Evolutionary conservation across 2,888 invertebrate genomes (phyloP).

Genomic region (Pilophorus perplexus): DNA sequence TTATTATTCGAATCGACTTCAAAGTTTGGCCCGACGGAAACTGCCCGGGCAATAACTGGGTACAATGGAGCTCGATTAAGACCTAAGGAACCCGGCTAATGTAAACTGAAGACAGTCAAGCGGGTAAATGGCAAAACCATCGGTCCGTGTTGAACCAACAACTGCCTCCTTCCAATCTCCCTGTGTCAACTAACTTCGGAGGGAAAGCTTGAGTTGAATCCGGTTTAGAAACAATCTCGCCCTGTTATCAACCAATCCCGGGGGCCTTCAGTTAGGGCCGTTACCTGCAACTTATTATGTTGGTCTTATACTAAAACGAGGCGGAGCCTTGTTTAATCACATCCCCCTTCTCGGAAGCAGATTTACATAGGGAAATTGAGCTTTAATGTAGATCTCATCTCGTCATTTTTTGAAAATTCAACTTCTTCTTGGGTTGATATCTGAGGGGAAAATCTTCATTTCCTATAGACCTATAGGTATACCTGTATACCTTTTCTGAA

Average conservation of each 20-base stretch:
- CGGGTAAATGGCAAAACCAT: constrained; percentile 25
- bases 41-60: constrained; percentile 2
- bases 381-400: not conserved
- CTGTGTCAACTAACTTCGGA: constrained; percentile 23
- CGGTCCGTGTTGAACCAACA: constrained; percentile 23
- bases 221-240: constrained; percentile 36
- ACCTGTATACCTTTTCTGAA: too few relatives aligned
- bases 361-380: constrained; percentile 19
- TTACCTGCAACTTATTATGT: constrained; percentile 34
- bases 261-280: constrained; percentile 23
- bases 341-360: not conserved
- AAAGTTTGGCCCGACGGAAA: constrained; percentile 2
- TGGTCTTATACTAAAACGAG: constrained; percentile 23
- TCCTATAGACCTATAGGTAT: too few relatives aligned
- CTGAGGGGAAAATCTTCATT: too few relatives aligned
- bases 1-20: too few relatives aligned
- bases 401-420: not conserved
- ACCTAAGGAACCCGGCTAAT: not conserved
- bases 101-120: constrained; percentile 26
- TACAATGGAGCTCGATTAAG: constrained; percentile 17
- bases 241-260: constrained; percentile 26
- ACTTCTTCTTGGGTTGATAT: too few relatives aligned
- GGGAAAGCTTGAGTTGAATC: constrained; percentile 15
- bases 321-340: constrained; percentile 14
- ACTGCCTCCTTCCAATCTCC: constrained; percentile 17